Percentiles rank a stretch among this genome's conserved stretches.
These are phyloP conservation scores for Plecotus auritus DNA, from an alignment of 2,113 vertebrate genomes.

Conservation along the genomic window DNA sequence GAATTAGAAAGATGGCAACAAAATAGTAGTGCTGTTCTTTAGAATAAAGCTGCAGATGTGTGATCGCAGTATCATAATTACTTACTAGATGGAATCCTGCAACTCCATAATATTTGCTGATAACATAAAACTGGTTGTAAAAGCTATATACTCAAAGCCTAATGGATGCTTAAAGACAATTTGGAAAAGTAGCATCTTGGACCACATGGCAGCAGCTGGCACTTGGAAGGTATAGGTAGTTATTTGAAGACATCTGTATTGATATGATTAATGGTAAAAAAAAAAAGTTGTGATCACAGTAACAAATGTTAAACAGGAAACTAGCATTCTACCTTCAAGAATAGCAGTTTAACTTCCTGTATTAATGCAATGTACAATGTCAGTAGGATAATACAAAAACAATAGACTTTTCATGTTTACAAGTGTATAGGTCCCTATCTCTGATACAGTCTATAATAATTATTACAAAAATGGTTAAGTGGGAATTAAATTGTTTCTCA, in stretches of 20 bases:
- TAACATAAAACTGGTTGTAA: neutral
- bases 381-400: neutral
- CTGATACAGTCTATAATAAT: neutral
- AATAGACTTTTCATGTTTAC: neutral
- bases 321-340: neutral
- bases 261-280: neutral
- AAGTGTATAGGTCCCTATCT: neutral
- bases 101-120: conserved; percentile 20
- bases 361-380: neutral
- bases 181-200: neutral
- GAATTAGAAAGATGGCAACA: neutral
- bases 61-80: neutral
- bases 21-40: conserved; percentile 18
- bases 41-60: neutral
- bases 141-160: neutral
- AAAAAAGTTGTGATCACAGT: neutral
- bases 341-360: neutral
- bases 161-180: neutral
- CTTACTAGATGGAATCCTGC: conserved; percentile 18
- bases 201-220: conserved; percentile 14
- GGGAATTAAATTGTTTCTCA: neutral
- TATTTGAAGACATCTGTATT: neutral
- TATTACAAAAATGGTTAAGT: neutral
- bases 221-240: conserved; percentile 23
- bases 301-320: neutral